Conservation (phyloP, 2,888 invertebrate species). For the Seira sanloemensis region DNA sequence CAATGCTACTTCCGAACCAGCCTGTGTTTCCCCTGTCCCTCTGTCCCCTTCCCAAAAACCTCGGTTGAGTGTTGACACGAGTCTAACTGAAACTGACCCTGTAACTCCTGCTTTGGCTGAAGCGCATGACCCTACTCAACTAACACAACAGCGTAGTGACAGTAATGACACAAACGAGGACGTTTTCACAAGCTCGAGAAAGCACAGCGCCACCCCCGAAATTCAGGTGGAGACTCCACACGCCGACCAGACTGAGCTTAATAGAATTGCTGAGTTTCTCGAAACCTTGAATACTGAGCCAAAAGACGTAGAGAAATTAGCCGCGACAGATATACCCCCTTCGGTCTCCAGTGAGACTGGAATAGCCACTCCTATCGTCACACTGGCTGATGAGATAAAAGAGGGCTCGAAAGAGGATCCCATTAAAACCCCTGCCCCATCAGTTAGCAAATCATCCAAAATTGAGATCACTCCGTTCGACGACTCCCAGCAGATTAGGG, state of each 20-base stretch:
- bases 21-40: slow-evolving; percentile 20
- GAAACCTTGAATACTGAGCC: slow-evolving; percentile 50
- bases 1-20: slow-evolving; percentile 28
- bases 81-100: slow-evolving; percentile 25
- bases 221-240: slow-evolving; percentile 57
- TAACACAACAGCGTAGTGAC: not conserved
- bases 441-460: too few species aligned
- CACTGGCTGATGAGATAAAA: slow-evolving; percentile 76
- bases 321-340: slow-evolving; percentile 18
- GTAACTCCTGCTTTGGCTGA: slow-evolving; percentile 7
- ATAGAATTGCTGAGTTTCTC: slow-evolving; percentile 48
- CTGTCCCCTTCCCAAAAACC: slow-evolving; percentile 37
- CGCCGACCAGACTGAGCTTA: slow-evolving; percentile 54
- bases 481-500: slow-evolving; percentile 18
- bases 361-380: slow-evolving; percentile 74
- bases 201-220: slow-evolving; percentile 13
- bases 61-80: slow-evolving; percentile 49
- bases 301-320: slow-evolving; percentile 42
- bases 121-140: slow-evolving; percentile 8
- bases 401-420: too few species aligned
- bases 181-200: slow-evolving; percentile 4
- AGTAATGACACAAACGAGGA: not conserved
- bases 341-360: slow-evolving; percentile 73
- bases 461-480: slow-evolving; percentile 52
- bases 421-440: too few species aligned